Evolutionary conservation across 1,140 invertebrate genomes (phyloP).

Genomic region (Dufourea novaeangliae): DNA sequence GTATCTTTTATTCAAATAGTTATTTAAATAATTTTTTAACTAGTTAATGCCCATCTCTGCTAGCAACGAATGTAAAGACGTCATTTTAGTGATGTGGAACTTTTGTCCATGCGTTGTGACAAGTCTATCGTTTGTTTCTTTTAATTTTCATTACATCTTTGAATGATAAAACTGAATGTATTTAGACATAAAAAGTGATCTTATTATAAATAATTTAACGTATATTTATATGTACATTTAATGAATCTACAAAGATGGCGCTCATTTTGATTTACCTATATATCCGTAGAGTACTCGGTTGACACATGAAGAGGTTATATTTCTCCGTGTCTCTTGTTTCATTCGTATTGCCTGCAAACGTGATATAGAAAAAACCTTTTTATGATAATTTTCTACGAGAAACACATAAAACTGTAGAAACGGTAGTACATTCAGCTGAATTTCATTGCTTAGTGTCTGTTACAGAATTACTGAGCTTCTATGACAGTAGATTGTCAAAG

Average conservation of each 20-base stretch:
- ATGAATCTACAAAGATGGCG: constrained; percentile 37
- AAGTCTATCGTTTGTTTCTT: no score
- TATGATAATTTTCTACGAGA: not conserved
- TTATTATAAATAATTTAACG: constrained; percentile 5
- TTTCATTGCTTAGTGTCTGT: not conserved
- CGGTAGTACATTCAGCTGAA: not conserved
- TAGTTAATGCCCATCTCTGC: no score
- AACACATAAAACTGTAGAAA: not conserved
- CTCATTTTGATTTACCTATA: constrained; percentile 36
- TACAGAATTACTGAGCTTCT: constrained; percentile 24
- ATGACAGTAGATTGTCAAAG: constrained; percentile 50
- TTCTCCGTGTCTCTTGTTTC: not conserved
- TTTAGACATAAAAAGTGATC: not conserved
- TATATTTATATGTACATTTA: not conserved
- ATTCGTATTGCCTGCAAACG: not conserved
- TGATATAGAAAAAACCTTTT: not conserved
- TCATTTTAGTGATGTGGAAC: constrained; percentile 43
- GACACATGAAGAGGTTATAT: constrained; percentile 49
- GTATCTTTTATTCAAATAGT: no score
- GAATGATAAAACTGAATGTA: not conserved
- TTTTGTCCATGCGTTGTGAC: constrained; percentile 23
- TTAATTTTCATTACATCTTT: not conserved
- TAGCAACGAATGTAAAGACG: constrained; percentile 24
- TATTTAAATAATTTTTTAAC: no score
- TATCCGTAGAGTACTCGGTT: constrained; percentile 14